Base-by-base conservation (phyloP, 2,888 invertebrate species). In the Ophonus ardosiacus region DNA sequence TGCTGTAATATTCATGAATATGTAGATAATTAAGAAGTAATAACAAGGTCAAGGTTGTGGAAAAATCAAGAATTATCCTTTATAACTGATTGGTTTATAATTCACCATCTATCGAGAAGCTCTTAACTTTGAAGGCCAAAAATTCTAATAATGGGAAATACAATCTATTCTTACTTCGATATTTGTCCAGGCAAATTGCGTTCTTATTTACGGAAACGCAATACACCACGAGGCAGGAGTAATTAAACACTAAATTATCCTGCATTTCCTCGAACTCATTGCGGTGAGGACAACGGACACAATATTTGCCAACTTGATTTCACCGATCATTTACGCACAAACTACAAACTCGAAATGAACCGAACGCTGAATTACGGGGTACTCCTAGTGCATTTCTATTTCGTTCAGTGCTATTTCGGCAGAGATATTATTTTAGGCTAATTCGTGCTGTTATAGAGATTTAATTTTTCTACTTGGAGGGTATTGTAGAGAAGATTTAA, bases 251-350 rank as follows among this genome's bases (percentile, higher is more conserved):
- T 78, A 57, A 78, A 78, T 78, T 57, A 78, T 15, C 78, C 40
- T 56, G 56, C 24, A 57, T 57, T 56, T 24, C 56, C 21, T 8
- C 56, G 7, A 21, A 38, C 24, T 8, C 51, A 76, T 21, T 31
- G 31, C 38, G 7, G 21, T 31, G 31, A 15, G 7, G 21, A 76
- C 17, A 18, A 63, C 61, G 63, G 40, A 61, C 31, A 61, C 80
- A 80, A 61, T 80, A 80, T 61, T 80, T 80, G 80, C 80, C 80
- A 80, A 80, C 38, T 80, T 61, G 61, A 80, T 80, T 80, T 80
- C 80, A 80, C 31, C 59, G 56, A 10, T 40, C 59, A 80, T 80
- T 80, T 80, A 21, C 31, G 8, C 17, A 43, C 43, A 51, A 13
- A 51, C 43, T 51, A 43, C 43, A 51, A 13, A 51, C 43, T 51